Conservation (phyloP, 2,797 vertebrate genomes). For the Squalus acanthias region DNA sequence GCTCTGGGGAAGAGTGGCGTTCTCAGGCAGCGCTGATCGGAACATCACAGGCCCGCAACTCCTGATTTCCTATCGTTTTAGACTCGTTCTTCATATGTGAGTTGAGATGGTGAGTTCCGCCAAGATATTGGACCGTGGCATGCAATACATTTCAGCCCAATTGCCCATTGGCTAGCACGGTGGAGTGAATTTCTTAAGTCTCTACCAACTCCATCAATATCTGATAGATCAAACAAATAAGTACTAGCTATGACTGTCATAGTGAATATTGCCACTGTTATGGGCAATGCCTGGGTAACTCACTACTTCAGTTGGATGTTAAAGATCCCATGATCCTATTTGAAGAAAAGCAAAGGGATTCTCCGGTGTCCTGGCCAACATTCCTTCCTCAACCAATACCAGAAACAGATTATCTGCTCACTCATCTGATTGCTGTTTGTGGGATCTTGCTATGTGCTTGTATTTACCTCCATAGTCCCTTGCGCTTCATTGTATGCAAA, state of each 20-base stretch:
- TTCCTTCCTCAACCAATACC: neutral
- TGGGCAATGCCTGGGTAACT: too few species aligned
- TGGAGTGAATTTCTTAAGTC: too few species aligned
- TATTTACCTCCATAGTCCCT: neutral
- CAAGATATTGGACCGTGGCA: too few species aligned
- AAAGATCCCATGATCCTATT: neutral
- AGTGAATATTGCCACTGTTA: too few species aligned
- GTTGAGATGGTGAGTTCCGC: neutral
- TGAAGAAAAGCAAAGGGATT: neutral
- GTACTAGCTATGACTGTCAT: too few species aligned
- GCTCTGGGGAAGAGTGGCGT: too few species aligned
- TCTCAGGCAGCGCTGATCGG: too few species aligned
- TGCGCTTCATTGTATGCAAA: neutral
- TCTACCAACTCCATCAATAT: too few species aligned
- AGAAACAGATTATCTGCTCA: neutral
- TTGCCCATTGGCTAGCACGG: neutral
- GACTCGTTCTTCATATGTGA: too few species aligned
- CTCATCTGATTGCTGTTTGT: neutral
- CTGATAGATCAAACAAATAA: too few species aligned
- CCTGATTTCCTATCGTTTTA: neutral
- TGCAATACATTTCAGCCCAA: neutral
- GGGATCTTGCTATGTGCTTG: neutral
- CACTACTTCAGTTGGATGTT: neutral
- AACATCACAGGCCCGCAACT: too few species aligned
- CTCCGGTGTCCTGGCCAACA: neutral